Base-by-base conservation (phyloP, 2,113 vertebrate genomes). In the Chionomys nivalis region DNA sequence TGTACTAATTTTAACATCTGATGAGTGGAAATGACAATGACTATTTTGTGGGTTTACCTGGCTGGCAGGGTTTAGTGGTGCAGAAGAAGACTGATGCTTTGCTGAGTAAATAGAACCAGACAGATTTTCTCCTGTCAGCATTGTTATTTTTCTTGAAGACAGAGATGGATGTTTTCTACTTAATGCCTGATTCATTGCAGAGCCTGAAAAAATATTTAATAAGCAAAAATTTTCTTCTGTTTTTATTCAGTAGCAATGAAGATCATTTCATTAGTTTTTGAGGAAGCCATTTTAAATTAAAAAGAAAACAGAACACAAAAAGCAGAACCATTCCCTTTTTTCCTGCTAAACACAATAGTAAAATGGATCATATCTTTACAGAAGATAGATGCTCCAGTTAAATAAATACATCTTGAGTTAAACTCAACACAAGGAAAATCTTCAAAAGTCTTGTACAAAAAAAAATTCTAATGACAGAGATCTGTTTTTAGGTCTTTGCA, bases 251-350 rank as follows among this genome's bases (percentile, higher is more conserved):
- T 76, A 85, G 72, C 16, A 2, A 55, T 79, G 42, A 76, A 87
- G 33, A 36, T 52, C 5, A 9, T 85, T 61, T 7, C 47, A 70
- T 81, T 90, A 73, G 72, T 55, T 92, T 70, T 52, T 10, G 65
- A 66, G 31, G 76, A 55, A 47, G 13, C 70, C 44, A 81, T 78
- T 91, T 97, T 87, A 73, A 82, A 82, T 83, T 76, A 95, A 79
- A 72, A 78, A 76, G 19, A 78, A 42, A 42, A 14, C 3, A 31
- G 42, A 68, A 49, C 12, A 6, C 5, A 86, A 26, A 26, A 86
- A 55, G 52, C 2, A 49, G 91, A 87, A 52, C 7, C 2, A 12
- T 90, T 90, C n/a, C 63, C 19, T 95, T 33, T 93, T 24, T 13
- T 78, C 26, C 36, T 36, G 26, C 87, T 49, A 66, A 89, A 86